These are phyloP conservation scores for Stenodema calcarata DNA, from an alignment of 2,888 invertebrate genomes.

Conservation along the genomic window DNA sequence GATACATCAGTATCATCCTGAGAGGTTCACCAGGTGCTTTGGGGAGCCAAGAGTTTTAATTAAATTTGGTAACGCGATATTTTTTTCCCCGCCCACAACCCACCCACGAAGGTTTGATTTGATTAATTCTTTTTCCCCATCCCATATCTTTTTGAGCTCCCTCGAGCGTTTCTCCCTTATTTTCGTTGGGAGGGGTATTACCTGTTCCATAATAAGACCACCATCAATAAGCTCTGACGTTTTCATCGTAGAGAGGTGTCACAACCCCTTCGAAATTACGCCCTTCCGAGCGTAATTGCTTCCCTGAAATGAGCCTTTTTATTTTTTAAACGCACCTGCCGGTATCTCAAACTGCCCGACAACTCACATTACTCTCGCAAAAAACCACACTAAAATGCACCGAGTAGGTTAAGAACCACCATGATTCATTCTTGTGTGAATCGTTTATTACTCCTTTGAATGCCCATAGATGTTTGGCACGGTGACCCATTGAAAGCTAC, in stretches of 20 bases:
- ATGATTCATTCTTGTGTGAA: too few relatives aligned
- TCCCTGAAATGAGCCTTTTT: neutral
- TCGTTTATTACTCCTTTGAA: too few relatives aligned
- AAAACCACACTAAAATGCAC: too few relatives aligned
- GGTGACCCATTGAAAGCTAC: too few relatives aligned
- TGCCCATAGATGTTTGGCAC: too few relatives aligned
- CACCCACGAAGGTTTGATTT: constrained; percentile 11
- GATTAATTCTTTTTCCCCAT: neutral
- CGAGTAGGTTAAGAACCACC: too few relatives aligned
- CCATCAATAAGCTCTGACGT: constrained; percentile 11
- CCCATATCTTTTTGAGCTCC: neutral
- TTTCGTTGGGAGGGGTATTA: neutral
- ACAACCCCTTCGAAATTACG: neutral
- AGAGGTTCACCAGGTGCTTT: neutral
- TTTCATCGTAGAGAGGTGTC: constrained; percentile 5
- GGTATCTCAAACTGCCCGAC: too few relatives aligned
- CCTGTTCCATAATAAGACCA: neutral
- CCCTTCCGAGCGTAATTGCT: neutral
- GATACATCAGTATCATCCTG: constrained; percentile 19
- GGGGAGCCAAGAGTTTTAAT: neutral
- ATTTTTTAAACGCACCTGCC: neutral
- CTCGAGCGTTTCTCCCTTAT: neutral
- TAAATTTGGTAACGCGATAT: constrained; percentile 3
- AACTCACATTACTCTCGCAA: too few relatives aligned
- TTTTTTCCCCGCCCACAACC: neutral